Percentiles rank a stretch among this genome's conserved stretches.
phyloP scores from a whole-genome alignment of 2,888 invertebrate genomes.

The Tortrix viridana region DNA sequence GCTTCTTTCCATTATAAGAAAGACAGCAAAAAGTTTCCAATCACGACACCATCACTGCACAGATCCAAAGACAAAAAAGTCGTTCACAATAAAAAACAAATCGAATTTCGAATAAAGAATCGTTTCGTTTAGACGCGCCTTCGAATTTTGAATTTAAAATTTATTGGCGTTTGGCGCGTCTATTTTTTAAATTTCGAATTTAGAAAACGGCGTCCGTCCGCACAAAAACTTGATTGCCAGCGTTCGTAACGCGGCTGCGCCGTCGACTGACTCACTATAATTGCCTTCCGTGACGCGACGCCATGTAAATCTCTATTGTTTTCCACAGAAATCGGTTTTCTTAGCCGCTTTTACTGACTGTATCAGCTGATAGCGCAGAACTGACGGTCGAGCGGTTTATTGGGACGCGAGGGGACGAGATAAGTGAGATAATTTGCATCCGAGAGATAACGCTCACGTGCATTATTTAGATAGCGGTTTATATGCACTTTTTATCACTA shows the following conservation, averaged over 20 bases:
- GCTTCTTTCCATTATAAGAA: constrained; percentile 76
- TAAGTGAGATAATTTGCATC: constrained; percentile 78
- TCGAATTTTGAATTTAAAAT: constrained; percentile 64
- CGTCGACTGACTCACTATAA: constrained; percentile 62
- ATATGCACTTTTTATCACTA: constrained; percentile 5
- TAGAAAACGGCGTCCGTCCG: constrained; percentile 63
- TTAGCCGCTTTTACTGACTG: constrained; percentile 49
- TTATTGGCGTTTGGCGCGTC: constrained; percentile 48
- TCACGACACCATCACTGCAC: constrained; percentile 73
- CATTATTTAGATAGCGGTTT: constrained; percentile 48
- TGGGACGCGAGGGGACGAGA: constrained; percentile 74
- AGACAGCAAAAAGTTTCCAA: constrained; percentile 49
- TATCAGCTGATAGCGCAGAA: constrained; percentile 69
- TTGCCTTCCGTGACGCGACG: constrained; percentile 53
- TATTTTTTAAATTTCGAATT: constrained; percentile 55
- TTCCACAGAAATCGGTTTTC: constrained; percentile 50
- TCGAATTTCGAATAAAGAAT: constrained; percentile 54
- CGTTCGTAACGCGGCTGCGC: constrained; percentile 64
- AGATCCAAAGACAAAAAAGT: constrained; percentile 47
- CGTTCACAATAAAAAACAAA: constrained; percentile 48
- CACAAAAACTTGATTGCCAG: constrained; percentile 65
- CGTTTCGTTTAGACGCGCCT: constrained; percentile 49
- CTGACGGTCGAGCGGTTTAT: constrained; percentile 75
- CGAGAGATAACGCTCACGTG: constrained; percentile 74
- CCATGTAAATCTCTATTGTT: constrained; percentile 60